Evolutionary conservation across 2,113 vertebrate genomes (phyloP).

Genomic region (Cairina moschata): DNA sequence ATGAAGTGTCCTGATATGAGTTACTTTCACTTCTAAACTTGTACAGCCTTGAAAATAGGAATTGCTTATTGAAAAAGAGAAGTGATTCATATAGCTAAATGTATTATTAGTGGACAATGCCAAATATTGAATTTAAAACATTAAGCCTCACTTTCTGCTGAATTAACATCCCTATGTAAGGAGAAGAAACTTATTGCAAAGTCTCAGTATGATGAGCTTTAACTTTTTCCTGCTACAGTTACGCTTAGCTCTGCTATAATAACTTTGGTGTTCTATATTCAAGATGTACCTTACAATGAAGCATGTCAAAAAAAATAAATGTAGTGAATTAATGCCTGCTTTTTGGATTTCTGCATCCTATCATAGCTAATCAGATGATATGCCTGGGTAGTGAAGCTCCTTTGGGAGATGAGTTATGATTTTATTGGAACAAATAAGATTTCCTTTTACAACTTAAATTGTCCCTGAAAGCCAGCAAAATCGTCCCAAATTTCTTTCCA

Average conservation of each 20-base stretch:
- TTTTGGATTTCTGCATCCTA: neutral
- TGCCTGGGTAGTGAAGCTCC: neutral
- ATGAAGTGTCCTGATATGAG: neutral
- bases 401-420: neutral
- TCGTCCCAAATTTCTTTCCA: neutral
- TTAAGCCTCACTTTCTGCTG: neutral
- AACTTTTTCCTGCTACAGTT: neutral
- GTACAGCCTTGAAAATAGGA: neutral
- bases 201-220: neutral
- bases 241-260: neutral
- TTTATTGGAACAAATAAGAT: constrained; percentile 15
- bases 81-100: neutral
- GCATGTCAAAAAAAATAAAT: neutral
- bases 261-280: neutral
- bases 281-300: neutral
- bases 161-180: neutral
- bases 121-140: neutral
- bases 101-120: neutral
- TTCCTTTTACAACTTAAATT: constrained; percentile 7
- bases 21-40: neutral
- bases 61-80: neutral
- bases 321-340: neutral
- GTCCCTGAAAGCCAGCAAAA: neutral
- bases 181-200: neutral
- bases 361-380: neutral